Percentiles rank a stretch among this genome's conserved stretches.
phyloP scores from a whole-genome alignment of 2,113 vertebrate species.

The Dissostichus mawsoni region DNA sequence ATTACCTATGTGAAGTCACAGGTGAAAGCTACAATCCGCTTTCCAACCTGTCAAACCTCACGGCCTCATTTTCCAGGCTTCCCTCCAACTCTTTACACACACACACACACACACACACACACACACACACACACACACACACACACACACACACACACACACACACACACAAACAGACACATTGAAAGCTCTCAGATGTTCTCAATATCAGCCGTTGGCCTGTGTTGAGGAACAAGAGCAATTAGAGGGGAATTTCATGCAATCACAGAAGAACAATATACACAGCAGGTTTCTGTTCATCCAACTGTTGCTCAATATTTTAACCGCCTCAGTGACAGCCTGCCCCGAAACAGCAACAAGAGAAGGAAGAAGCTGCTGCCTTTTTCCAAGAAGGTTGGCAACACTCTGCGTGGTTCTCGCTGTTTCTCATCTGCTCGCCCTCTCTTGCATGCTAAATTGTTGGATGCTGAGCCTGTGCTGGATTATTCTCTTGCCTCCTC shows the following conservation, averaged over 20 bases:
- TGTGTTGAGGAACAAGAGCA: constrained; percentile 56
- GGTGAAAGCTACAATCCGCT: constrained; percentile 56
- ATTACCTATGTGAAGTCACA: constrained; percentile 42
- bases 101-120: constrained; percentile 6
- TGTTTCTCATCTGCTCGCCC: constrained; percentile 53
- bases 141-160: constrained; percentile 22
- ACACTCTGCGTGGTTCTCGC: constrained; percentile 22
- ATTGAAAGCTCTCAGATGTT: constrained; percentile 71
- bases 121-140: constrained; percentile 27
- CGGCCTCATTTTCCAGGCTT: constrained; percentile 60
- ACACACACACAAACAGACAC: constrained; percentile 1
- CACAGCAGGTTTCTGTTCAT: constrained; percentile 66
- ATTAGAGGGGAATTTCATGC: constrained; percentile 73
- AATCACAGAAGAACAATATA: constrained; percentile 73
- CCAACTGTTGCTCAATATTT: constrained; percentile 62
- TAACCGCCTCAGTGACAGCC: constrained; percentile 50
- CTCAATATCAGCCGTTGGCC: constrained; percentile 65
- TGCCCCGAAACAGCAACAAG: constrained; percentile 34
- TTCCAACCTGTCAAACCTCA: constrained; percentile 49
- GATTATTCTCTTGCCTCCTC: constrained; percentile 50
- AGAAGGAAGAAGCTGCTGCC: constrained; percentile 44
- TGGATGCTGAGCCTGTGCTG: constrained; percentile 36
- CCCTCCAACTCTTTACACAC: constrained; percentile 45
- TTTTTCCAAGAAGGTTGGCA: constrained; percentile 39
- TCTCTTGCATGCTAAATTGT: constrained; percentile 62